A percentile compares a stretch with the other conserved stretches of the same genome.
These are phyloP conservation scores for Syrista parreyssii DNA, from an alignment of 2,888 invertebrate genomes.

Conservation along the genomic window DNA sequence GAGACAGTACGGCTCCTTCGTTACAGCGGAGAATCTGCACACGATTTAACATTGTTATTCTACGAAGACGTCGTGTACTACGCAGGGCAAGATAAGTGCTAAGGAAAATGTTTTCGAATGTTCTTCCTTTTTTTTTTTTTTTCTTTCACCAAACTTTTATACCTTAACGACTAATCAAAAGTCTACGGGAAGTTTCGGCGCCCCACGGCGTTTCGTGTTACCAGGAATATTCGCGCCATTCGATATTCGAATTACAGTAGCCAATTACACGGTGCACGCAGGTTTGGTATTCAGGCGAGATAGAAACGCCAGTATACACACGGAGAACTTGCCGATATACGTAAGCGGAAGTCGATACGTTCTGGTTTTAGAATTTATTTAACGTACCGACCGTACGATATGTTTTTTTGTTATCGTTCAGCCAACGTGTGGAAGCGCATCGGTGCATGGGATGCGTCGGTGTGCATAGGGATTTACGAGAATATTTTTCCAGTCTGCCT, in stretches of 20 bases:
- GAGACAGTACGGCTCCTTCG: background rate
- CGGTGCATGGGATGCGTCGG: background rate
- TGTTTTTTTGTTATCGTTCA: background rate
- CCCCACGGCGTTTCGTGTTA: background rate
- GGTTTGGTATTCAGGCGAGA: background rate
- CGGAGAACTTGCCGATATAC: background rate
- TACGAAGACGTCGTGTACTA: background rate
- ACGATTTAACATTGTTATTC: background rate
- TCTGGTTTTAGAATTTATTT: background rate
- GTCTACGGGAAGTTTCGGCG: background rate
- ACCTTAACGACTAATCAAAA: background rate
- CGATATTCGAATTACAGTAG: background rate
- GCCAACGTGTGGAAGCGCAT: background rate
- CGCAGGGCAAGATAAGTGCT: background rate
- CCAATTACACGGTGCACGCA: background rate
- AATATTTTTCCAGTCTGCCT: slow-evolving; percentile 8
- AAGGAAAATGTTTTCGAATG: background rate
- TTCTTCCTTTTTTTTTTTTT: too few species aligned
- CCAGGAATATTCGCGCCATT: background rate
- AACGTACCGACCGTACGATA: background rate
- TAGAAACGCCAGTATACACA: background rate
- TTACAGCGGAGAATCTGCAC: background rate
- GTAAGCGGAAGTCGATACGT: background rate
- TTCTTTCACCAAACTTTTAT: background rate
- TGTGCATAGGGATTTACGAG: slow-evolving; percentile 11